phyloP scores from a whole-genome alignment of 2,888 invertebrate species.

The Leptura quadrifasciata region DNA sequence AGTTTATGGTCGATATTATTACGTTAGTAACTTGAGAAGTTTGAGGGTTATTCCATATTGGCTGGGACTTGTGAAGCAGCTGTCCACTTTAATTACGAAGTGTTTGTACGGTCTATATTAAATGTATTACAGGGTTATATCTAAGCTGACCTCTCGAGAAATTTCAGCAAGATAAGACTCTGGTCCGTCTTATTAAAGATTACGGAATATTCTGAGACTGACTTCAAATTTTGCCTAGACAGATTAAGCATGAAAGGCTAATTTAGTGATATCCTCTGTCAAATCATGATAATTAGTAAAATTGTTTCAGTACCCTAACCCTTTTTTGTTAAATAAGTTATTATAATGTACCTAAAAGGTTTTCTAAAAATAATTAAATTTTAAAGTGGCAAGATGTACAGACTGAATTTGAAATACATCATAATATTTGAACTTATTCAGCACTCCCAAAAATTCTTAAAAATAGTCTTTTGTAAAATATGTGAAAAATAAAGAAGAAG shows the following conservation, averaged over 20 bases:
- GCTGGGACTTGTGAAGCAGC: constrained; percentile 23
- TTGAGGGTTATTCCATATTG: constrained; percentile 29
- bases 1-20: constrained; percentile 29
- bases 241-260: neutral
- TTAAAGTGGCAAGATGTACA: no score
- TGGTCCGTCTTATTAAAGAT: neutral
- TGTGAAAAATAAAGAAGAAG: no score
- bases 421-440: no score
- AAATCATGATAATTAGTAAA: no score
- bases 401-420: no score
- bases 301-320: no score
- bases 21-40: constrained; percentile 24
- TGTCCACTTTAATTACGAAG: constrained; percentile 16
- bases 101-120: constrained; percentile 14
- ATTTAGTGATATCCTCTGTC: no score
- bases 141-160: neutral
- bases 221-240: neutral
- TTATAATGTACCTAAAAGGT: no score
- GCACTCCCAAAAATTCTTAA: no score
- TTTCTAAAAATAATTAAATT: no score
- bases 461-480: no score
- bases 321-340: no score
- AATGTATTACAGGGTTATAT: neutral
- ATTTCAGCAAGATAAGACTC: neutral
- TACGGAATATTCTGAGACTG: neutral